A percentile compares a stretch with the other conserved stretches of the same genome.
These are phyloP conservation scores for Manduca sexta DNA, from an alignment of 1,140 invertebrate species.

Conservation along the genomic window DNA sequence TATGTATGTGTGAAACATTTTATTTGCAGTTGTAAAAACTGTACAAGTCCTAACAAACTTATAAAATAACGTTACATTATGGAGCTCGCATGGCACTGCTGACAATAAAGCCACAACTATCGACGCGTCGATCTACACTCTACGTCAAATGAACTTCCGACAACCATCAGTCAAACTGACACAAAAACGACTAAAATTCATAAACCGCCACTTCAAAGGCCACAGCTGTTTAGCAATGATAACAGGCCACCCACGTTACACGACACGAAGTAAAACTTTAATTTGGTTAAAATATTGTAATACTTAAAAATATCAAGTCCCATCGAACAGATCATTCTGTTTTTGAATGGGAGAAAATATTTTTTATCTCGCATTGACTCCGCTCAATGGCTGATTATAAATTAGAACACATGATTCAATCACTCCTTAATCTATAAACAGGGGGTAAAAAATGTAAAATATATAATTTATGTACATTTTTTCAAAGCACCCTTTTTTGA, in stretches of 20 bases:
- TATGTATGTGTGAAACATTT: slow-evolving; percentile 61
- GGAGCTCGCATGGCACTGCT: slow-evolving; percentile 70
- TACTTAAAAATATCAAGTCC: no score
- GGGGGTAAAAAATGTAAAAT: slow-evolving; percentile 34
- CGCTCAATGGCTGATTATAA: slow-evolving; percentile 10
- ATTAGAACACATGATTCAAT: slow-evolving; percentile 33
- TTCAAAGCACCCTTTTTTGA: slow-evolving; percentile 65
- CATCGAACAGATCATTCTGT: no score
- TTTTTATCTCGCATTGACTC: not conserved
- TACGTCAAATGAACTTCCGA: slow-evolving; percentile 1
- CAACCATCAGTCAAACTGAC: not conserved
- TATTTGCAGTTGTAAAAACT: slow-evolving; percentile 73
- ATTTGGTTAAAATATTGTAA: no score
- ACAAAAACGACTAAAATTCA: not conserved
- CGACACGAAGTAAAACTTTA: no score
- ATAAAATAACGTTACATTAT: slow-evolving; percentile 66
- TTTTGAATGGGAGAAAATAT: not conserved
- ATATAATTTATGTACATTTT: slow-evolving; percentile 43
- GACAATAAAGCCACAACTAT: slow-evolving; percentile 54
- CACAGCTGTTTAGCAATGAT: not conserved
- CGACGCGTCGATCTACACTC: slow-evolving; percentile 11
- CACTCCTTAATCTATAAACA: slow-evolving; percentile 31
- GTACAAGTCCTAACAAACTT: slow-evolving; percentile 73
- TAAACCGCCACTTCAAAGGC: not conserved
- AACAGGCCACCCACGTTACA: no score